Evolutionary conservation across 2,888 invertebrate species (phyloP), one percentile per base, ranked within the genome.

Genomic region (Plagodis pulveraria): DNA sequence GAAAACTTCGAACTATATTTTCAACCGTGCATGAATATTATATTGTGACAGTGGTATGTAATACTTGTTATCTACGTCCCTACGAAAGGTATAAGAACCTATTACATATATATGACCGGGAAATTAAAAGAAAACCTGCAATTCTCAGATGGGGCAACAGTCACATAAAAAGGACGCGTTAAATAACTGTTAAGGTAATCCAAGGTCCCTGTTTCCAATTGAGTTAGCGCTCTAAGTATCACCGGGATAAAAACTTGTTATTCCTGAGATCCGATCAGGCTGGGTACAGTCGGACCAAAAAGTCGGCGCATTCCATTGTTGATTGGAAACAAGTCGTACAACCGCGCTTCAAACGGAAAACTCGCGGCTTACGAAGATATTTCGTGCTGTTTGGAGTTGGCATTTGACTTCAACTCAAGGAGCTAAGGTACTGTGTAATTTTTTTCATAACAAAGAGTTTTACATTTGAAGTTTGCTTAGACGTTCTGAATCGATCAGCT

Each of bases 281-380:
- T 67, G 68, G 73, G 70, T 71, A 65, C 72, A 73, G 75, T 73
- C 83, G 75, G 82, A 87, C 86, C 87, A 87, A 90, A 91, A 89
- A 86, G 85, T 84, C 78, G 74, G 74, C 78, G 81, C 89, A 88
- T 91, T 88, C 89, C 90, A 84, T 89, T 90, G 88, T 88, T 84
- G 89, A 91, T 89, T 89, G 87, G 86, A 85, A 86, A 82, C 87
- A 79, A 87, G 86, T 85, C 83, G 84, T 81, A 80, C 83, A 81
- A 80, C 82, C 79, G 76, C 79, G 78, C 78, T 80, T 82, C 83
- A 83, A 82, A 85, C 84, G 86, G 84, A 86, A 86, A 87, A 87
- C 83, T 87, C 84, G 78, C 77, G 66, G 74, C 63, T 66, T 72
- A 72, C 72, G 72, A 74, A 81, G 74, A 68, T 54, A 69, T 59